Evolutionary conservation across 2,113 vertebrate species (phyloP).

Genomic region (Acinonyx jubatus): DNA sequence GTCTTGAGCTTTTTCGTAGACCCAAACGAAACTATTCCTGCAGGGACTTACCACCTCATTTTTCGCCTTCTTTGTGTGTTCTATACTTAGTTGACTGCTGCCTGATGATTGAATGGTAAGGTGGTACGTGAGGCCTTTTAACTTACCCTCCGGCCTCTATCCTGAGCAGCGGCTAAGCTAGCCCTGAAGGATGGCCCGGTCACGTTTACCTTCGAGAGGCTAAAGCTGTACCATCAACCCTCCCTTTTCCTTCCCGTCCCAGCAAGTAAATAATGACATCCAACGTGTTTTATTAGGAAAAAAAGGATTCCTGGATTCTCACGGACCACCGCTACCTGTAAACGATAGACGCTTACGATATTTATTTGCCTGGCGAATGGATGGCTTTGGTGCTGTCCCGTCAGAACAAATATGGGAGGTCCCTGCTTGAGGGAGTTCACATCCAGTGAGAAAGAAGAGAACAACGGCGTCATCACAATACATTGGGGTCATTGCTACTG

Average conservation of each 20-base stretch:
- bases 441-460: not conserved
- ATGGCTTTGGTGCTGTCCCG: conserved; percentile 25
- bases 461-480: not conserved
- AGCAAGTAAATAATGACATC: not conserved
- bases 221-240: accelerated
- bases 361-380: not conserved
- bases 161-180: not conserved
- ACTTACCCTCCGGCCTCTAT: not conserved
- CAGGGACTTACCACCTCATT: not conserved
- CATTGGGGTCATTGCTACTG: not conserved
- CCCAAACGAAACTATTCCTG: not conserved
- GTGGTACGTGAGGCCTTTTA: not conserved
- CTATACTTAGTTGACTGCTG: not conserved
- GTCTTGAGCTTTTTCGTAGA: not conserved
- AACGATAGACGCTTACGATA: conserved; percentile 30
- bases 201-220: not conserved
- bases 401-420: not conserved
- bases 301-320: not conserved
- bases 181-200: not conserved
- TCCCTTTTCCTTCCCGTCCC: not conserved
- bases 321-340: not conserved
- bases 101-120: not conserved
- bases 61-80: not conserved
- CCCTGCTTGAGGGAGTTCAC: not conserved
- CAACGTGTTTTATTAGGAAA: not conserved